phyloP scores from a whole-genome alignment of 2,797 vertebrate species.

The Cirrhinus mrigala region DNA sequence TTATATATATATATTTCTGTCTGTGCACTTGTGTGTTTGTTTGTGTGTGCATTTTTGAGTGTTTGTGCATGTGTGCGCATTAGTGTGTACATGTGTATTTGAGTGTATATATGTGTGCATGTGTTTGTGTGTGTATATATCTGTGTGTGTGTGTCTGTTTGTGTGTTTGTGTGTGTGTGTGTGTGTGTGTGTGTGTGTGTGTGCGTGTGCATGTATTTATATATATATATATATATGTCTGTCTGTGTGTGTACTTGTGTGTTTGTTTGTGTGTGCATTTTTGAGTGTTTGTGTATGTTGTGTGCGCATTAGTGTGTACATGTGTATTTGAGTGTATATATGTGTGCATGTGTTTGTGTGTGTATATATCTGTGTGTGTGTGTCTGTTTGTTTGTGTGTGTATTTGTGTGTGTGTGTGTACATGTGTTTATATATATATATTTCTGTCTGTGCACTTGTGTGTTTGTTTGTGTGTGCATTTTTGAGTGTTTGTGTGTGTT shows the following conservation, averaged over 20 bases:
- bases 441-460: no score
- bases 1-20: no score
- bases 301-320: no score
- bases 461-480: not conserved
- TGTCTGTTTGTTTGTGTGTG: no score
- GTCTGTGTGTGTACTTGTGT: not conserved
- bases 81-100: no score
- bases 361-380: not conserved
- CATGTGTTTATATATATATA: not conserved
- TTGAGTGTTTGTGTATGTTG: not conserved
- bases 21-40: no score
- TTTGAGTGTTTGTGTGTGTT: not conserved
- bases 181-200: not conserved
- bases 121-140: not conserved
- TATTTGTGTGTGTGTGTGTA: not conserved
- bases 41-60: no score
- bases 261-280: not conserved
- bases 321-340: no score
- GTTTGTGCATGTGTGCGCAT: not conserved
- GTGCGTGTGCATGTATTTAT: not conserved
- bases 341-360: not conserved
- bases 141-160: fast-evolving
- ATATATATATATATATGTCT: no score
- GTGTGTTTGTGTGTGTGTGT: not conserved
- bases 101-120: not conserved